Base-by-base conservation (phyloP, 2,888 invertebrate species). In the Philaethria dido region DNA sequence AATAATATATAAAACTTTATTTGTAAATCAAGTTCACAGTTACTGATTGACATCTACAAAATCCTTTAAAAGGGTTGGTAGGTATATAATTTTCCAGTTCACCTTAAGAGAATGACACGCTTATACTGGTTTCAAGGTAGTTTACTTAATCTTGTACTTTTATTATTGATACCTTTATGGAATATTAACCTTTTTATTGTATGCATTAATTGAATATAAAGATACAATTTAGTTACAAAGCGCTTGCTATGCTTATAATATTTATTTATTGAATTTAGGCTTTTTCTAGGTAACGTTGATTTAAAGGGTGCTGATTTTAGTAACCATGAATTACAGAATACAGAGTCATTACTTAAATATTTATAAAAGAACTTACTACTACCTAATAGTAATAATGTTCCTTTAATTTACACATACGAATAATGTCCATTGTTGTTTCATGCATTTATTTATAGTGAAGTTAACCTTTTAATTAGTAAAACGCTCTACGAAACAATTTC, bases 361-460 rank as follows among this genome's bases (percentile, higher is more conserved):
- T n/a, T 16, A 16, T 16, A 29, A 20, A 62, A 52, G 9, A 62
- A 44, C n/a, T 42, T 63, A 45, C 33, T 6, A 33, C 20, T 11
- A 13, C 25, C 25, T 52, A 55, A 45, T 44, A 29, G 42, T 44
- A 9, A 42, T 63, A 54, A 63, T 54, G 20, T 33, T 54, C 14
- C 11, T n/a, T n/a, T n/a, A n/a, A 45, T 55, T 62, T 52, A 52
- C 54, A 39, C 54, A 33, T 44, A n/a, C 33, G n/a, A 54, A 44
- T 48, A 22, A 29, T 48, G n/a, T 64, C 13, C 47, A 48, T 64
- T 57, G 47, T 57, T 57, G 39, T 14, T 36, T 29, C 45, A 39
- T 47, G 2, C 25, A n/a, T 48, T 57, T 55, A 36, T 64, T 64
- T 57, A 39, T 45, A 64, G 36, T 55, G n/a, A 45, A 64, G 25